These are phyloP conservation scores for Uropsilus gracilis DNA, from an alignment of 2,113 vertebrate genomes.

Conservation along the genomic window DNA sequence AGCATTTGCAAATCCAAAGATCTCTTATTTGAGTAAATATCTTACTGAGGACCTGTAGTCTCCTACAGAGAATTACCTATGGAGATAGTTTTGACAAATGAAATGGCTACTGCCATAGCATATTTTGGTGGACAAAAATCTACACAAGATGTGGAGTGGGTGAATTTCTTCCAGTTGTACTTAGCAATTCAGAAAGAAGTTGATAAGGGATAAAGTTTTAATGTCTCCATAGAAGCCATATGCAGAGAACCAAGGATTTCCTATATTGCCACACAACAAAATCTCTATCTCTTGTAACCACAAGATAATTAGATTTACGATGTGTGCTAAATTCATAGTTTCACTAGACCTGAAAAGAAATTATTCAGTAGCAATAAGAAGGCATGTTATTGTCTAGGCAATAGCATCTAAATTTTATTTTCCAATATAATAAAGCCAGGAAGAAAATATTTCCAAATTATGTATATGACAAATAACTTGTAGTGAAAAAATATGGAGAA, in stretches of 20 bases:
- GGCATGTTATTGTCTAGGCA: background rate
- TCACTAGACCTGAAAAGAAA: background rate
- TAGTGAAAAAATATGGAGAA: background rate
- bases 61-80: background rate
- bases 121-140: background rate
- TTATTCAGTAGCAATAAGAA: background rate
- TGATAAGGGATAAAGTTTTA: background rate
- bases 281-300: background rate
- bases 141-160: background rate
- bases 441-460: conserved; percentile 40
- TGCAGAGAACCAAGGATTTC: background rate
- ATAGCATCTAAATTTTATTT: background rate
- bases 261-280: background rate
- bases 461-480: background rate
- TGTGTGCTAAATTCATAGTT: background rate
- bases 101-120: background rate
- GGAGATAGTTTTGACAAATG: background rate
- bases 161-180: background rate
- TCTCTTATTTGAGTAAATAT: background rate
- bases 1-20: background rate
- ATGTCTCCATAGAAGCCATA: background rate
- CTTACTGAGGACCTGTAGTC: background rate
- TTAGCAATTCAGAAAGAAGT: background rate
- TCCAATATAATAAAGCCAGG: background rate
- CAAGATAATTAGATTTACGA: background rate